A percentile compares a stretch with the other conserved stretches of the same genome.
Evolutionary conservation across 2,888 invertebrate species (phyloP).

Genomic region (Oeneis ivallda): DNA sequence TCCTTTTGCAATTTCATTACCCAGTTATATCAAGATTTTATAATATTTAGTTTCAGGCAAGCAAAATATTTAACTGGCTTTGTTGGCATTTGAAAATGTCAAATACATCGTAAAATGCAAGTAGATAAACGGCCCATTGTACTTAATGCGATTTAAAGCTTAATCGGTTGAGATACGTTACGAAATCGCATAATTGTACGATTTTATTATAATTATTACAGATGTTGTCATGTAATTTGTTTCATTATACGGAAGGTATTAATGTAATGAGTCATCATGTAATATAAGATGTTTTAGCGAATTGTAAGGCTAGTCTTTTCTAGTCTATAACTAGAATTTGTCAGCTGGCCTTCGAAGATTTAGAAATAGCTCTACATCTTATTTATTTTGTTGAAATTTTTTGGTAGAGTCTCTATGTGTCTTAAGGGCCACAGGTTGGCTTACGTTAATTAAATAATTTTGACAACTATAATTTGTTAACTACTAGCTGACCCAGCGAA

Average conservation of each 20-base stretch:
- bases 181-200: neutral
- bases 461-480: too few relatives aligned
- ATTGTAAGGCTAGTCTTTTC: neutral
- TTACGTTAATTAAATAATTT: too few relatives aligned
- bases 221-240: slow-evolving; percentile 17
- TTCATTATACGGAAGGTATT: slow-evolving; percentile 20
- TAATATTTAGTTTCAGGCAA: slow-evolving; percentile 37
- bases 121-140: slow-evolving; percentile 12
- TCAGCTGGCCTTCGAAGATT: neutral
- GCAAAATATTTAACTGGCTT: slow-evolving; percentile 19
- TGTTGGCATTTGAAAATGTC: slow-evolving; percentile 38
- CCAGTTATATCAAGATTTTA: neutral
- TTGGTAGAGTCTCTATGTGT: too few relatives aligned
- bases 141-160: slow-evolving; percentile 17
- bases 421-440: too few relatives aligned
- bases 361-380: slow-evolving; percentile 4
- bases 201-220: slow-evolving; percentile 22
- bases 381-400: neutral
- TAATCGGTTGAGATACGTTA: neutral
- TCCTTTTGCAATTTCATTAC: neutral
- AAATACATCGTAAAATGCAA: slow-evolving; percentile 28
- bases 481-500: too few relatives aligned
- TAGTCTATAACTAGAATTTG: neutral
- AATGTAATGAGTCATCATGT: slow-evolving; percentile 11
- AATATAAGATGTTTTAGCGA: neutral